phyloP scores from a whole-genome alignment of 92 coral and sea anemone species.

The Porites divaricata region DNA sequence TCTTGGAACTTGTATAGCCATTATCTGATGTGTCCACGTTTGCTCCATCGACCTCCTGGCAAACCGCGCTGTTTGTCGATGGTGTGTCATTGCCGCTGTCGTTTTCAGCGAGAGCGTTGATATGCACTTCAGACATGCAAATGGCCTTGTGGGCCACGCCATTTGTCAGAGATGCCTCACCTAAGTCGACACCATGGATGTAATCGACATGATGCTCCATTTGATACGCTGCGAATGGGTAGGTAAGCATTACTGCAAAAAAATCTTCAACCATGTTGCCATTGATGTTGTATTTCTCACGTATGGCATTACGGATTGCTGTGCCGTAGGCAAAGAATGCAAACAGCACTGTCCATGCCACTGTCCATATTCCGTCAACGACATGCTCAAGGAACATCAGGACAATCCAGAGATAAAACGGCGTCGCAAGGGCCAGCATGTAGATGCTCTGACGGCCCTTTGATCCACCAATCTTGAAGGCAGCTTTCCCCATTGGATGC shows the following conservation, averaged over 20 bases:
- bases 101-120: conserved; percentile 4
- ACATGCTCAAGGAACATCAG: conserved; percentile 60
- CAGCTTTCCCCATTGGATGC: conserved; percentile 74
- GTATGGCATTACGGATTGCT: conserved; percentile 69
- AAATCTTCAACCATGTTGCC: conserved; percentile 84
- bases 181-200: neutral
- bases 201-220: conserved; percentile 78
- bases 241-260: conserved; percentile 69
- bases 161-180: neutral
- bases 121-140: conserved; percentile 8
- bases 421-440: conserved; percentile 67
- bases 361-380: conserved; percentile 56
- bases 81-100: neutral
- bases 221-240: conserved; percentile 85
- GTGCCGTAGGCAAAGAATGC: conserved; percentile 75
- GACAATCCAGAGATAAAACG: conserved; percentile 68
- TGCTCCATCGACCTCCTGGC: neutral
- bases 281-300: conserved; percentile 75
- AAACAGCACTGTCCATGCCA: conserved; percentile 71
- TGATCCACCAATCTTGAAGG: conserved; percentile 57
- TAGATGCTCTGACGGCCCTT: conserved; percentile 25
- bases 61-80: neutral
- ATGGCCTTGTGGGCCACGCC: neutral
- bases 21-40: neutral
- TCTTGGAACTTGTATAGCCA: neutral